Evolutionary conservation across 2,797 vertebrate species (phyloP), one percentile per base, ranked within the genome.

Genomic region (Phoxinus dragarum): DNA sequence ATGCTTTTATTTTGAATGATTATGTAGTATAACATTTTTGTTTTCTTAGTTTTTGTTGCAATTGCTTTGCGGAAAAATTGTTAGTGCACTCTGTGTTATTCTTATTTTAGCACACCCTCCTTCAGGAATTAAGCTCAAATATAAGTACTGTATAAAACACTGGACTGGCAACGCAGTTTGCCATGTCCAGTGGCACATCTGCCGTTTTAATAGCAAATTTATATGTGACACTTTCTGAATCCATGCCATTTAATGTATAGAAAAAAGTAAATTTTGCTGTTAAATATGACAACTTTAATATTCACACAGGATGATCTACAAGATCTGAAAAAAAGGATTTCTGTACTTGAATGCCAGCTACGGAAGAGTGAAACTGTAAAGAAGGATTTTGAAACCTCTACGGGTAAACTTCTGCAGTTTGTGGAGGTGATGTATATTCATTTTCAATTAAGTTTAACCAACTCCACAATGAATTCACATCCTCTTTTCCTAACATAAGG

Each of bases 331-430:
- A 98, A 96, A 91, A 95, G 94, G 86, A 92, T 96, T 19, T 96
- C 96, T 2, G 94, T 98, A 54, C 96, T 98, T 2, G 97, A 98
- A 91, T 97, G 97, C 92, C 98, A 99, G 69, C 93, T 99, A 86
- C 87, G 96, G 86, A 99, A 98, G 91, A 98, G 96, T 0, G 96
- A 98, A 88, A 92, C 92, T 0, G 91, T 95, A 84, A 96, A 94
- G 88, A 97, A 97, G 93, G 94, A 94, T 1, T 97, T 97, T 52
- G 97, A 98, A 92, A 93, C 95, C 86, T 95, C 96, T 12, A 97
- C 97, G 5, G 95, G 95, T 71, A 99, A 97, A 86, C 92, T 99
- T 88, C 96, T 99, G 12, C 96, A 94, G 6, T 99, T 98, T 91
- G 95, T 97, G 34, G 97, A 98, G 97, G 98, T 99, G 93, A 84